Evolutionary conservation across 1,140 invertebrate species (phyloP), one percentile per base, ranked within the genome.

Genomic region (Mactra quadrangularis): DNA sequence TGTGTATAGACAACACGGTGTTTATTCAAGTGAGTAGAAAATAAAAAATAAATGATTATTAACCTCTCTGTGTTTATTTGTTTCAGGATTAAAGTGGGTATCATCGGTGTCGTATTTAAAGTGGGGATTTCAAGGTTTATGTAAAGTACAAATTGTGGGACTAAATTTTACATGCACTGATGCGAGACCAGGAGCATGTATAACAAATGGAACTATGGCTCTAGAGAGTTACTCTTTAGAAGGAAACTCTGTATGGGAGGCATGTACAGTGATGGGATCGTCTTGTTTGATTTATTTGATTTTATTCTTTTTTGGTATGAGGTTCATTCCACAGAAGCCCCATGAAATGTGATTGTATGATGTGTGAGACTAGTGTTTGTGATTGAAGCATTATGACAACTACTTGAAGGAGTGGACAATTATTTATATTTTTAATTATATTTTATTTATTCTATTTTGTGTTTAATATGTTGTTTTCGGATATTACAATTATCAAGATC

Each of bases 81-180:
- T 85, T 86, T 33, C 83, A 91, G 90, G 87, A 45, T 74, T 88
- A 52, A 85, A 85, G 38, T 91, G 90, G 90, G 85, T 90, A 19
- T 88, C 90, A 11, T 85, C 83, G n/a, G 71, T 89, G 19, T 90
- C 89, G 13, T 90, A 89, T 57, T 72, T 90, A 1, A 89, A 89
- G 27, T 91, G 90, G 90, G 87, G 89, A 19, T 91, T 89, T 74
- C 85, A 89, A 50, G 87, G 84, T 11, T 59, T 90, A 35, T 87
- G 87, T 53, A 71, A 87, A 52, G 76, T 86, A 9, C 86, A 87
- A 50, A 87, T 90, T 25, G 47, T 75, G 13, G 70, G 78, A 4
- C 66, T 91, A 17, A 85, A 84, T n/a, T 90, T 91, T 62, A 85
- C 76, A 0, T 89, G 88, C 70, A 47, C 38, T 7, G 53, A 45